Conservation (phyloP, 2,797 vertebrate genomes). For the Neosilurus mollespiculum region DNA sequence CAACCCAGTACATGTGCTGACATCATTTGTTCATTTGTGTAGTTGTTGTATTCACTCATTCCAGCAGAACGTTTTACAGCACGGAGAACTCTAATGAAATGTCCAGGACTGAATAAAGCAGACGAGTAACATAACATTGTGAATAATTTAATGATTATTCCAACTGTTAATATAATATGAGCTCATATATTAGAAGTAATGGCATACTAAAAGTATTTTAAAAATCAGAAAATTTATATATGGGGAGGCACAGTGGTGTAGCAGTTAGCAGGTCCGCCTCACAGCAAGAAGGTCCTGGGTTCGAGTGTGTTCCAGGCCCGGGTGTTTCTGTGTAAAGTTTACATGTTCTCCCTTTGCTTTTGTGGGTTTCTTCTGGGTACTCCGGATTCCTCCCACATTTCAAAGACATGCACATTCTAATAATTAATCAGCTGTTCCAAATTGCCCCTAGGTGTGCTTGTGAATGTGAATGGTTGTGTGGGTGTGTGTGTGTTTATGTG, state of each 20-base stretch:
- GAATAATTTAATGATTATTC: neutral
- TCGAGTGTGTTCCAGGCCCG: no score
- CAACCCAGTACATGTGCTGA: neutral
- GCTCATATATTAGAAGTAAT: neutral
- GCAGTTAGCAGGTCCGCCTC: no score
- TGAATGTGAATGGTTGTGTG: neutral
- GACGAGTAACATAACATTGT: neutral
- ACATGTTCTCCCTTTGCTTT: no score
- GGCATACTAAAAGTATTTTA: no score
- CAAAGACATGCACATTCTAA: no score
- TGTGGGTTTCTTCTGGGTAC: no score
- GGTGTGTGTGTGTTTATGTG: constrained; percentile 12
- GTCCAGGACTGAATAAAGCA: neutral
- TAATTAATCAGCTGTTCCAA: no score
- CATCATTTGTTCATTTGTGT: neutral
- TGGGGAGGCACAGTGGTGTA: no score
- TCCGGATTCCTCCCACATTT: no score
- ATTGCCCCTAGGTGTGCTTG: neutral
- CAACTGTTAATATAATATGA: neutral
- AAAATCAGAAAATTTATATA: no score
- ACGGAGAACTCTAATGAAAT: neutral
- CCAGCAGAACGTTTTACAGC: neutral
- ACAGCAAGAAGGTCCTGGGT: no score
- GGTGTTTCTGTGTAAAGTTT: no score
- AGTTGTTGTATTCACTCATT: neutral